phyloP scores from a whole-genome alignment of 53 echinoderm and acorn worm genomes.

The Paracentrotus lividus region DNA sequence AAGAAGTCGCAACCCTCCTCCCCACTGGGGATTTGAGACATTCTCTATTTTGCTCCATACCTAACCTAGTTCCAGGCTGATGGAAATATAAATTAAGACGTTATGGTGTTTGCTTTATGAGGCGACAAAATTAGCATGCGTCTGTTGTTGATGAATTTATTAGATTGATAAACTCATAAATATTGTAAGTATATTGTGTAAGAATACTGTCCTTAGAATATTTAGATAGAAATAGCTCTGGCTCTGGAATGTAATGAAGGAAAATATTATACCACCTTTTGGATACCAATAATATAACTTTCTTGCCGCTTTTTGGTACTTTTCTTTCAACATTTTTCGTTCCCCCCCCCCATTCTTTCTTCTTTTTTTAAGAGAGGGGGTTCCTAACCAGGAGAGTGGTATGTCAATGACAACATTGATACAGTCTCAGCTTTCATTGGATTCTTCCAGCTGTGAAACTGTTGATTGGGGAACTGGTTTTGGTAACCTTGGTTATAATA shows the following conservation, averaged over 20 bases:
- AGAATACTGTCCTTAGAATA: no score
- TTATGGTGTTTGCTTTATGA: not conserved
- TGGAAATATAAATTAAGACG: not conserved
- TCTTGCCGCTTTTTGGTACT: no score
- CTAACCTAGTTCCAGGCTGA: constrained; percentile 25
- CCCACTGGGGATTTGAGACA: constrained; percentile 19
- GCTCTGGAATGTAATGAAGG: not conserved
- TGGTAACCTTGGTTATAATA: not conserved
- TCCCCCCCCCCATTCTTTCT: no score
- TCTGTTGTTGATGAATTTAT: not conserved
- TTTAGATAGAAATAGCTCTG: not conserved
- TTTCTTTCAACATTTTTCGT: no score
- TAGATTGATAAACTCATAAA: no score
- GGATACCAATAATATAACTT: no score
- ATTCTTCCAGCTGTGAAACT: constrained; percentile 48
- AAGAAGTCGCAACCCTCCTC: constrained; percentile 21
- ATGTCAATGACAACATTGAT: constrained; percentile 67
- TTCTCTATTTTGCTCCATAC: not conserved
- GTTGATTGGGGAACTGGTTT: not conserved
- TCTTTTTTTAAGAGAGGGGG: not conserved
- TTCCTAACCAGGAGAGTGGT: constrained; percentile 45
- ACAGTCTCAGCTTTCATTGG: constrained; percentile 56
- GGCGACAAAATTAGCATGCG: not conserved
- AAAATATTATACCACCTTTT: no score
- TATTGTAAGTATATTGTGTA: no score